phyloP scores from a whole-genome alignment of 1,140 invertebrate genomes.

The Cecropterus lyciades region DNA sequence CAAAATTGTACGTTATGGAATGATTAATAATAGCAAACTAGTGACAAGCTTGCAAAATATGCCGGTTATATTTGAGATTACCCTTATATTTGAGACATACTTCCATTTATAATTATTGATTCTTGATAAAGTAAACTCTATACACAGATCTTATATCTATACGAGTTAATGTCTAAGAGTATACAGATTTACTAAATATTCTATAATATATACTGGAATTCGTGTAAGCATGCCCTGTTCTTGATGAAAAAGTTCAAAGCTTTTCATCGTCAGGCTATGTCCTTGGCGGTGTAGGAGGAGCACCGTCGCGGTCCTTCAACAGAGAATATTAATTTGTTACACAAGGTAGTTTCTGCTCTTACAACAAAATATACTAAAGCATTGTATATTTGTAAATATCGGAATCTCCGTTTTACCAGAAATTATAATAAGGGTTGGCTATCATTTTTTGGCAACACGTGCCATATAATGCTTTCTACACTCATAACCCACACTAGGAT shows the following conservation, averaged over 20 bases:
- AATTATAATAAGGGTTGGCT: too few relatives aligned
- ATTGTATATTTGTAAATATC: too few relatives aligned
- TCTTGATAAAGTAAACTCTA: slow-evolving; percentile 35
- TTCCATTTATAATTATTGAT: slow-evolving; percentile 43
- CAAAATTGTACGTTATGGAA: slow-evolving; percentile 27
- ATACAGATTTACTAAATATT: slow-evolving; percentile 36
- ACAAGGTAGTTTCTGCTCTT: neutral
- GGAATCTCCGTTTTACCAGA: too few relatives aligned
- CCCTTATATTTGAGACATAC: slow-evolving; percentile 31
- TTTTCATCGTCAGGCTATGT: slow-evolving; percentile 54
- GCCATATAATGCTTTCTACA: too few relatives aligned
- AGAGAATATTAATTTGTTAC: slow-evolving; percentile 7
- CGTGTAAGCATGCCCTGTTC: slow-evolving; percentile 43
- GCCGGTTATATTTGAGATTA: slow-evolving; percentile 8
- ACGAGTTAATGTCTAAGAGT: slow-evolving; percentile 26
- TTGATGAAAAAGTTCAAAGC: slow-evolving; percentile 23
- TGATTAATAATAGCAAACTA: slow-evolving; percentile 19
- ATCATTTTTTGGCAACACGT: too few relatives aligned
- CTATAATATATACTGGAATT: slow-evolving; percentile 60
- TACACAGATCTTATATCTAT: slow-evolving; percentile 27
- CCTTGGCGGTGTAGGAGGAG: slow-evolving; percentile 81
- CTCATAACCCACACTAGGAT: too few relatives aligned
- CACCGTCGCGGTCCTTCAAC: slow-evolving; percentile 79
- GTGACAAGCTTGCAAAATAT: neutral
- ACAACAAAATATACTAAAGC: neutral